Evolutionary conservation across 2,797 vertebrate species (phyloP).

Genomic region (Cuculus canorus): DNA sequence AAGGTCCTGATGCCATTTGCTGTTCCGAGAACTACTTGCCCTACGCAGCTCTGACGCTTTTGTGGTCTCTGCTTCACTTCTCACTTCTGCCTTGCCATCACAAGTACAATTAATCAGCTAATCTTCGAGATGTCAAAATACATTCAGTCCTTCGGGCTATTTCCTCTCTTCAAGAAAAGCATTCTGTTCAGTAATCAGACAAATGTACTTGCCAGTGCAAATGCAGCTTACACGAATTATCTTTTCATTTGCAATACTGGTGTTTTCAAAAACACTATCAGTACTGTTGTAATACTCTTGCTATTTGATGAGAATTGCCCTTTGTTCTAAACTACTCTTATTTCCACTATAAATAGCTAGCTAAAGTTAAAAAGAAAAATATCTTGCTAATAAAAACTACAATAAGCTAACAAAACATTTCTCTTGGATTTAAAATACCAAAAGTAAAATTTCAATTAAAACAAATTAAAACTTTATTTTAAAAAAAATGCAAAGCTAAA

Average conservation of each 20-base stretch:
- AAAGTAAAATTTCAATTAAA: background rate
- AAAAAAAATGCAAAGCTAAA: background rate
- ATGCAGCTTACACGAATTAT: constrained; percentile 33
- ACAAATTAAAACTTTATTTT: background rate
- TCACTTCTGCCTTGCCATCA: constrained; percentile 56
- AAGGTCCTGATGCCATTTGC: constrained; percentile 60
- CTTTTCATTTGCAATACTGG: constrained; percentile 16
- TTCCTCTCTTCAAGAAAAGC: constrained; percentile 45
- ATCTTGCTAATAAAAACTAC: background rate
- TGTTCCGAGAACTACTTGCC: constrained; percentile 16
- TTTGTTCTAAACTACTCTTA: constrained; percentile 11
- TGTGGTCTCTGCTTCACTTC: constrained; percentile 53
- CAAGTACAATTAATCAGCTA: constrained; percentile 74
- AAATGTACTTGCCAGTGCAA: constrained; percentile 44
- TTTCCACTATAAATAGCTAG: background rate
- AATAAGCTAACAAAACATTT: background rate
- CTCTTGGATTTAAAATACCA: background rate
- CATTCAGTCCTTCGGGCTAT: constrained; percentile 52
- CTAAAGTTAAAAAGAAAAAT: background rate
- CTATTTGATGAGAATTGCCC: background rate
- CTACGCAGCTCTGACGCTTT: constrained; percentile 44
- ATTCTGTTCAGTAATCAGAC: constrained; percentile 30
- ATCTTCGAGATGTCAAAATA: constrained; percentile 68
- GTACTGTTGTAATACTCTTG: background rate
- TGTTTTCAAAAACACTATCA: constrained; percentile 13